phyloP scores from a whole-genome alignment of 1,140 invertebrate species.

The Lysiphlebus fabarum region DNA sequence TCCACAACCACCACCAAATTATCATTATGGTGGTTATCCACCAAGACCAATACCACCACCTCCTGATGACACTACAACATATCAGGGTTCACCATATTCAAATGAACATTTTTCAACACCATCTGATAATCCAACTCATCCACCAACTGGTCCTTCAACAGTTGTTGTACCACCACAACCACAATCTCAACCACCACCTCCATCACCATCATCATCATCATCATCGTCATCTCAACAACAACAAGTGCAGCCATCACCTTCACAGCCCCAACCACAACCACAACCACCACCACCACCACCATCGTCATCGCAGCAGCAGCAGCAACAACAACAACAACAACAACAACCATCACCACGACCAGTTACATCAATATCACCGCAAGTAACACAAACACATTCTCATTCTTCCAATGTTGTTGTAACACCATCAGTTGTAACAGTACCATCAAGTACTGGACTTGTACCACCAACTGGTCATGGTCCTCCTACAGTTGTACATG shows the following conservation, averaged over 20 bases:
- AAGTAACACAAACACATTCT: too few relatives aligned
- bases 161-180: conserved; percentile 36
- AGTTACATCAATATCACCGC: too few relatives aligned
- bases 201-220: conserved; percentile 31
- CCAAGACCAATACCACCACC: conserved; percentile 40
- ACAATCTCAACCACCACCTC: conserved; percentile 28
- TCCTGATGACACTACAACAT: conserved; percentile 47
- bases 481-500: too few relatives aligned
- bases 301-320: background rate
- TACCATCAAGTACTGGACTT: conserved; percentile 26
- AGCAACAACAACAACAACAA: conserved; percentile 26
- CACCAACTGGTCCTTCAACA: conserved; percentile 41
- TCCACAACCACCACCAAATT: conserved; percentile 51
- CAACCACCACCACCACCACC: conserved; percentile 27
- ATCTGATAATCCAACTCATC: conserved; percentile 32
- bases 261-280: conserved; percentile 26
- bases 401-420: too few relatives aligned
- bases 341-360: conserved; percentile 12
- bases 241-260: conserved; percentile 28
- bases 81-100: conserved; percentile 47
- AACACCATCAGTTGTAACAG: too few relatives aligned
- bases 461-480: conserved; percentile 7
- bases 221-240: conserved; percentile 25
- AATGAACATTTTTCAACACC: conserved; percentile 48
- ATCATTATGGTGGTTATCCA: conserved; percentile 55